Percentiles rank a stretch among this genome's conserved stretches.
These are phyloP conservation scores for Tragelaphus imberbis DNA, from an alignment of 2,113 vertebrate species.

Conservation along the genomic window DNA sequence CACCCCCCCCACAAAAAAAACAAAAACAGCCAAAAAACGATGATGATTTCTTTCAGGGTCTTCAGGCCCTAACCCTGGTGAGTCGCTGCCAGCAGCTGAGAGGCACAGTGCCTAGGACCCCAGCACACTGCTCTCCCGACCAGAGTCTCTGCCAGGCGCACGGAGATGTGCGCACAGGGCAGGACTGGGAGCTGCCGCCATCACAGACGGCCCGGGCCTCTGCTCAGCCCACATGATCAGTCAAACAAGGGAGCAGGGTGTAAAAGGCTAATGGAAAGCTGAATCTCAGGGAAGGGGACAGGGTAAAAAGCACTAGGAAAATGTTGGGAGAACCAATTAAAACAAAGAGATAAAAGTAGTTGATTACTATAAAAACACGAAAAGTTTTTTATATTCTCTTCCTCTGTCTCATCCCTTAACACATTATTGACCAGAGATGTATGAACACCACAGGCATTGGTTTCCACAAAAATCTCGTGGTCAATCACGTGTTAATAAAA, in stretches of 20 bases:
- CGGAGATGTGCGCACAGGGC: neutral
- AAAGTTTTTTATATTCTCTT: neutral
- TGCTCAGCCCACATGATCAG: accelerated
- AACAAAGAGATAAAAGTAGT: neutral
- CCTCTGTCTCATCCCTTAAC: neutral
- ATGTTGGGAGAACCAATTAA: neutral
- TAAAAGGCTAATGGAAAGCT: neutral
- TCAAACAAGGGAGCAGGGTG: neutral
- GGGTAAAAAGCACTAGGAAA: neutral
- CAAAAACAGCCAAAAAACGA: neutral
- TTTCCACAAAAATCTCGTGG: neutral
- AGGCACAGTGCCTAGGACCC: neutral
- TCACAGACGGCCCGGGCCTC: neutral
- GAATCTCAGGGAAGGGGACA: neutral
- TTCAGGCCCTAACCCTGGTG: neutral
- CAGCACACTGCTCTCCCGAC: neutral
- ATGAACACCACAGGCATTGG: neutral
- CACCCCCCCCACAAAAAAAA: neutral
- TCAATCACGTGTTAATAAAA: neutral
- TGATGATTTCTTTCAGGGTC: neutral
- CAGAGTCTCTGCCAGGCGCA: neutral
- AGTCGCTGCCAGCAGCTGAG: neutral
- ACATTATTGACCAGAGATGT: neutral
- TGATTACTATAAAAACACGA: neutral
- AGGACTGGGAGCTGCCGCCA: too few species aligned